phyloP scores from a whole-genome alignment of 2,113 vertebrate genomes.

The Podarcis muralis region DNA sequence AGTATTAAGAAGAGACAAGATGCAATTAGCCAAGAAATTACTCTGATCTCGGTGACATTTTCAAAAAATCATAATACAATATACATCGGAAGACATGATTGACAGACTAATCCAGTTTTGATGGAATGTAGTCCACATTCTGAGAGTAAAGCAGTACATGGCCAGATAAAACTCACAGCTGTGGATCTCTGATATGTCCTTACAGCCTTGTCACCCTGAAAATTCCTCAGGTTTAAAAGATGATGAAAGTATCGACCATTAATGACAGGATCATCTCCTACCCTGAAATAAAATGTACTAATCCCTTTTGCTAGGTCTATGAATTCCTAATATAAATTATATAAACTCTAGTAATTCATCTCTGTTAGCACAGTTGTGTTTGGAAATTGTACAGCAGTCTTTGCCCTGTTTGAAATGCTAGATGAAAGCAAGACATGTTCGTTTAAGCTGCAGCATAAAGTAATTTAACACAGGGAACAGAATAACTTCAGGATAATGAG shows the following conservation, averaged over 20 bases:
- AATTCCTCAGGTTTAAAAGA: conserved; percentile 99
- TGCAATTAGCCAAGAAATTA: conserved; percentile 99
- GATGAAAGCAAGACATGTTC: conserved; percentile 90
- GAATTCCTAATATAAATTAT: conserved; percentile 99
- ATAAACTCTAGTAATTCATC: conserved; percentile 99
- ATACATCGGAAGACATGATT: conserved; percentile 89
- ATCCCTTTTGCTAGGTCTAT: conserved; percentile 99
- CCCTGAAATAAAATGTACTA: conserved; percentile 99
- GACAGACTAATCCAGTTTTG: conserved; percentile 99
- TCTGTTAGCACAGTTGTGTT: conserved; percentile 99
- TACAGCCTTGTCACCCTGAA: conserved; percentile 93
- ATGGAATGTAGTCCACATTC: conserved; percentile 92
- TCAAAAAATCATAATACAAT: conserved; percentile 99
- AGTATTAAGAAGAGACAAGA: conserved; percentile 98
- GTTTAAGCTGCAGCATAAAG: conserved; percentile 90
- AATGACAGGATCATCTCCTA: conserved; percentile 99
- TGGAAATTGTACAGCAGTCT: conserved; percentile 92
- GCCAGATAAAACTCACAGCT: conserved; percentile 99
- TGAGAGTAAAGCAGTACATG: conserved; percentile 87
- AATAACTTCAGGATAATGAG: conserved; percentile 88
- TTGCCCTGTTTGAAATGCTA: conserved; percentile 94
- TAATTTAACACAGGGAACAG: conserved; percentile 89
- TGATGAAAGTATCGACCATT: conserved; percentile 99
- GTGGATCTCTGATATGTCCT: conserved; percentile 99
- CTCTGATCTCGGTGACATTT: conserved; percentile 99